phyloP scores from a whole-genome alignment of 2,888 invertebrate genomes.

The Aproaerema taeniolella region DNA sequence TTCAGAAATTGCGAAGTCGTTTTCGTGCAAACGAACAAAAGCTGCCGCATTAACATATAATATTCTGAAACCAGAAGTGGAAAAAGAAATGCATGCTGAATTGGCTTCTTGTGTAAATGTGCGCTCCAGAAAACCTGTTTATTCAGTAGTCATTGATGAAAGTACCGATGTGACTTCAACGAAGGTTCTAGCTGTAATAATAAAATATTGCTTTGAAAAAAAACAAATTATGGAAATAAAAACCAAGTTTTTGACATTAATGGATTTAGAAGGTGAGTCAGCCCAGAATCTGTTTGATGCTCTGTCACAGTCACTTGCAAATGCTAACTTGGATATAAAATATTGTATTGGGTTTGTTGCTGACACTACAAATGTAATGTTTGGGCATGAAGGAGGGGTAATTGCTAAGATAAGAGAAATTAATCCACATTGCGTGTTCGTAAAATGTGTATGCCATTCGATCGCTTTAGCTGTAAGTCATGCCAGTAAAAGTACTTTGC shows the following conservation, averaged over 20 bases:
- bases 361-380: constrained; percentile 21
- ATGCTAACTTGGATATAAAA: constrained; percentile 15
- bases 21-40: constrained; percentile 13
- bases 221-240: constrained; percentile 7
- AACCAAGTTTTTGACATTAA: constrained; percentile 17
- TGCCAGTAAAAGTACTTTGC: constrained; percentile 16
- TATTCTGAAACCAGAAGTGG: constrained; percentile 14
- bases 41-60: constrained; percentile 18
- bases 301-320: constrained; percentile 10
- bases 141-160: constrained; percentile 16
- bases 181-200: constrained; percentile 15
- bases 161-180: constrained; percentile 17
- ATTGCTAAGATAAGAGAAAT: constrained; percentile 12
- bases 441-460: constrained; percentile 9
- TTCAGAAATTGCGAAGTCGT: constrained; percentile 13
- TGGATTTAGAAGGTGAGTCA: constrained; percentile 13
- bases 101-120: constrained; percentile 15
- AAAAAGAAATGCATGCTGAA: constrained; percentile 16
- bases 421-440: constrained; percentile 10
- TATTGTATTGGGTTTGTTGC: constrained; percentile 17
- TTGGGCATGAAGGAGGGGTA: constrained; percentile 14
- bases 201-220: constrained; percentile 18
- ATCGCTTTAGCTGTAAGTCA: constrained; percentile 3
- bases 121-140: constrained; percentile 10
- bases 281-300: constrained; percentile 15